Evolutionary conservation across 2,113 vertebrate species (phyloP).

Genomic region (Osmerus eperlanus): DNA sequence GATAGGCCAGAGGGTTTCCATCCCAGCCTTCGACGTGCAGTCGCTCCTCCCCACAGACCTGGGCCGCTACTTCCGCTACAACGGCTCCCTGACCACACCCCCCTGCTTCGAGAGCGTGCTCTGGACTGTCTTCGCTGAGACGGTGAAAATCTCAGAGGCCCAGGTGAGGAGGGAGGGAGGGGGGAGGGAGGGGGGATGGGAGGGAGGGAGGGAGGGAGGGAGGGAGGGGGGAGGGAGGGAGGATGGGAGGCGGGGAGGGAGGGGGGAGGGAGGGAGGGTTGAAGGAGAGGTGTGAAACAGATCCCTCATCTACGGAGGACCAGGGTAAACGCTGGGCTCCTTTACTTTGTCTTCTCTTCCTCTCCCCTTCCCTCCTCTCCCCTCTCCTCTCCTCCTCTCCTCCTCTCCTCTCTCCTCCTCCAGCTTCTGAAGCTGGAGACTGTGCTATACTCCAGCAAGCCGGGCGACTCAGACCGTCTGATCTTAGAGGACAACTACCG

Average conservation of each 20-base stretch:
- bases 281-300: not conserved
- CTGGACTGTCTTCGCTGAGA: constrained; percentile 83
- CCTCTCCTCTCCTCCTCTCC: no score
- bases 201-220: no score
- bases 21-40: constrained; percentile 78
- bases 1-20: constrained; percentile 73
- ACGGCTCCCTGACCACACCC: constrained; percentile 73
- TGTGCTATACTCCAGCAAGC: constrained; percentile 76
- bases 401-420: constrained; percentile 16
- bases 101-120: constrained; percentile 85
- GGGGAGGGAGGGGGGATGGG: no score
- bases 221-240: no score
- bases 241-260: not conserved
- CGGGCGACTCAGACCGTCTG: constrained; percentile 65
- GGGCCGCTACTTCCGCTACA: constrained; percentile 81
- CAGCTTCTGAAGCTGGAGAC: constrained; percentile 28
- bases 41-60: constrained; percentile 76
- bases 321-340: not conserved
- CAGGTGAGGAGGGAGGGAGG: constrained; percentile 70
- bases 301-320: not conserved
- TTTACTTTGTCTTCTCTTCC: not conserved
- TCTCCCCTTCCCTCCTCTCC: no score
- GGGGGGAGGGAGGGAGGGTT: no score
- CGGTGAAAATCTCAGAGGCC: constrained; percentile 71
- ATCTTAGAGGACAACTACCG: constrained; percentile 73